Conservation (phyloP, 2,888 invertebrate genomes). For the Torymus auratus region DNA sequence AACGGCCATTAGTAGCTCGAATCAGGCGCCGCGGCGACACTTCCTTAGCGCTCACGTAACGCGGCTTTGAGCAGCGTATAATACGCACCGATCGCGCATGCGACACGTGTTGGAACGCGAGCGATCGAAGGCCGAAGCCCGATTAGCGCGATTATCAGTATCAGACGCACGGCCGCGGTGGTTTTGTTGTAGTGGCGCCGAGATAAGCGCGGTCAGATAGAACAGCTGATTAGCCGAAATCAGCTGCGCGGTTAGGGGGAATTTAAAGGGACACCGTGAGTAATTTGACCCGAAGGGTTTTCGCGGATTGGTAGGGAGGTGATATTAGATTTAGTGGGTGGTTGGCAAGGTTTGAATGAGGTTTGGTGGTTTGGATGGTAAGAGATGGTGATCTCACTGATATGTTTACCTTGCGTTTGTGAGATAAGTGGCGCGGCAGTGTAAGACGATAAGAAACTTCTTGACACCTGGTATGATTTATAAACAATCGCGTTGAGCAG, state of each 20-base stretch:
- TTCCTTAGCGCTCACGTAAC: background rate
- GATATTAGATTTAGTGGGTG: too few relatives aligned
- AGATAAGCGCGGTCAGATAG: conserved; percentile 16
- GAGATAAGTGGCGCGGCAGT: background rate
- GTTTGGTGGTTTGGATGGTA: too few relatives aligned
- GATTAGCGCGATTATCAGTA: conserved; percentile 13
- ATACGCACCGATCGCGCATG: too few relatives aligned
- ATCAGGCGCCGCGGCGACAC: conserved; percentile 13
- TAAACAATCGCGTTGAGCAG: too few relatives aligned
- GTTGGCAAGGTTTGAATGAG: too few relatives aligned
- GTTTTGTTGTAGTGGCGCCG: background rate
- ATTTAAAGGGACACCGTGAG: conserved; percentile 22
- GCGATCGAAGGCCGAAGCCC: background rate
- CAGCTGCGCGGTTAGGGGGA: conserved; percentile 17
- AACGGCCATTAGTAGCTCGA: conserved; percentile 21
- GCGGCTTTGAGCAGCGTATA: too few relatives aligned
- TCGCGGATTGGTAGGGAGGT: too few relatives aligned
- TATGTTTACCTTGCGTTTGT: too few relatives aligned
- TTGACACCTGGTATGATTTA: too few relatives aligned
- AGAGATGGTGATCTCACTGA: too few relatives aligned
- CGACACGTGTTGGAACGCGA: conserved; percentile 52
- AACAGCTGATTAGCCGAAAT: conserved; percentile 40
- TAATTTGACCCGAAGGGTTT: too few relatives aligned
- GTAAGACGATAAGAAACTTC: too few relatives aligned
- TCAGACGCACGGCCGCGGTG: background rate